phyloP scores from a whole-genome alignment of 2,888 invertebrate genomes.

The Neelides folsomi region DNA sequence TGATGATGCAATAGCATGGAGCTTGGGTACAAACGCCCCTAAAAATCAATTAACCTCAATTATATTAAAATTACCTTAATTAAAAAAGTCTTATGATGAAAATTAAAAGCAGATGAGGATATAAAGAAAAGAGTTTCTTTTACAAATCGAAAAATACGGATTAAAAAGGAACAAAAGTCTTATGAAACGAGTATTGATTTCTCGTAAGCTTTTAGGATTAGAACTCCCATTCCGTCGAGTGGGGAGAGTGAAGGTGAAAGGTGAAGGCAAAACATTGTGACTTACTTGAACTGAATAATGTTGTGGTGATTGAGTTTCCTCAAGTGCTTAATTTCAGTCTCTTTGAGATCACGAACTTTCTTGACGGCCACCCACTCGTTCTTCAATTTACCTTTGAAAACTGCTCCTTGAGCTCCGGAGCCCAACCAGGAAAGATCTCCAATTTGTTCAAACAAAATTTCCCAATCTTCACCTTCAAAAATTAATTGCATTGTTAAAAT shows the following conservation, averaged over 20 bases:
- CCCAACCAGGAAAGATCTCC: slow-evolving; percentile 81
- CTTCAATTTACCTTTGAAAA: slow-evolving; percentile 71
- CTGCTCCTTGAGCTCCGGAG: slow-evolving; percentile 90
- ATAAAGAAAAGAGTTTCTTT: too few relatives aligned
- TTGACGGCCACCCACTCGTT: slow-evolving; percentile 88
- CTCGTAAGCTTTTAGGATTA: too few relatives aligned
- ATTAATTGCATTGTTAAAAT: not conserved
- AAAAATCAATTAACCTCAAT: too few relatives aligned
- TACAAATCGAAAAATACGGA: too few relatives aligned
- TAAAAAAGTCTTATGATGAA: too few relatives aligned
- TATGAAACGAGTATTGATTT: too few relatives aligned
- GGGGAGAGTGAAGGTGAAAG: not conserved
- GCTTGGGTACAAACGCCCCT: slow-evolving; percentile 86
- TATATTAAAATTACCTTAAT: too few relatives aligned
- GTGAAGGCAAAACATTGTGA: not conserved
- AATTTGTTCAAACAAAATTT: slow-evolving; percentile 83
- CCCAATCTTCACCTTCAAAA: slow-evolving; percentile 64
- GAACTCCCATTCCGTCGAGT: too few relatives aligned
- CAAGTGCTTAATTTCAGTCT: slow-evolving; percentile 84
- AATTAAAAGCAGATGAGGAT: too few relatives aligned
- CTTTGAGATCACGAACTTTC: slow-evolving; percentile 79
- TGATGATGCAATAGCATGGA: slow-evolving; percentile 86
- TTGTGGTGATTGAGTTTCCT: slow-evolving; percentile 89
- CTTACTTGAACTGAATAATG: slow-evolving; percentile 68
- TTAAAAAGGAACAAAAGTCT: too few relatives aligned